Evolutionary conservation across 2,888 invertebrate genomes (phyloP).

Genomic region (Oscheius sp.): DNA sequence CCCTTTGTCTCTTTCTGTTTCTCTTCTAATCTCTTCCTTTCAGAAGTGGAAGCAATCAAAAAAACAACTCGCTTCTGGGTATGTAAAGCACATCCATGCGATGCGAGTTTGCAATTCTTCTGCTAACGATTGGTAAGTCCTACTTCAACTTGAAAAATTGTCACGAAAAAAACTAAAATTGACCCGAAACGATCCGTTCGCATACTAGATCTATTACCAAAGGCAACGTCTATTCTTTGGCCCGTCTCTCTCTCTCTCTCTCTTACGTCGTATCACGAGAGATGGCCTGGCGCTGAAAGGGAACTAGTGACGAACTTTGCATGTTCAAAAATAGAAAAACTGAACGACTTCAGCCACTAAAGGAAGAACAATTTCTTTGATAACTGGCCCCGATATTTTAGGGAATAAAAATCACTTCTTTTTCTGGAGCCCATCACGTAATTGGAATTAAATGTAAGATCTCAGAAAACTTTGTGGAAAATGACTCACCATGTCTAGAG

Average conservation of each 20-base stretch:
- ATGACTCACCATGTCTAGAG: no score
- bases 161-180: background rate
- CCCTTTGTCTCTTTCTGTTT: background rate
- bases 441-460: no score
- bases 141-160: background rate
- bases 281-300: background rate
- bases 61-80: background rate
- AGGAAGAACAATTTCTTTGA: no score
- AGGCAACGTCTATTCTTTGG: background rate
- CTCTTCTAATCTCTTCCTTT: background rate
- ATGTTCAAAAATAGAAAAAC: no score
- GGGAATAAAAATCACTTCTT: no score
- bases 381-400: no score
- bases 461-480: no score
- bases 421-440: no score
- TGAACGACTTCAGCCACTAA: no score
- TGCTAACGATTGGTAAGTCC: background rate
- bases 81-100: conserved; percentile 11
- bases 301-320: background rate
- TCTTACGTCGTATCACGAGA: background rate
- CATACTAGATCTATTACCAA: no score
- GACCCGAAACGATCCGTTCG: background rate
- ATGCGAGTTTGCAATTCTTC: conserved; percentile 6
- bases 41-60: background rate
- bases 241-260: background rate